Evolutionary conservation across 2,797 vertebrate species (phyloP).

Genomic region (Cryptoblepharus egeriae): DNA sequence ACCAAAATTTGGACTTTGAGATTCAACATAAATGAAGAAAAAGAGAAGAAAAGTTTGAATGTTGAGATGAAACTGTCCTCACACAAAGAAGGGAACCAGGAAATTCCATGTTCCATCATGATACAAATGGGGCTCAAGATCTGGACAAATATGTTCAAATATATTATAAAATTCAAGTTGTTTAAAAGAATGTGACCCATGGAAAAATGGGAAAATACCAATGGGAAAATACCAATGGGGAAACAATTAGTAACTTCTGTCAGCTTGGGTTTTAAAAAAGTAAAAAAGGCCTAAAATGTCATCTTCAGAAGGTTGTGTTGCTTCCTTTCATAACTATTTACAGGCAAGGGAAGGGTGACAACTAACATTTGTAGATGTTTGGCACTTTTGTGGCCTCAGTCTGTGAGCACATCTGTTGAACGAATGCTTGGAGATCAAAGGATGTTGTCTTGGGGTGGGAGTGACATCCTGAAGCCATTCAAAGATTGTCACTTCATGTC

Average conservation of each 20-base stretch:
- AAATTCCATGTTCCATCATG: not conserved
- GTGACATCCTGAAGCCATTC: constrained; percentile 70
- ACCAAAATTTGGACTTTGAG: no score
- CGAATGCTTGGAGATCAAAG: constrained; percentile 67
- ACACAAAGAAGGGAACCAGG: not conserved
- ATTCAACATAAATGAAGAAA: not conserved
- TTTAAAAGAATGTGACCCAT: not conserved
- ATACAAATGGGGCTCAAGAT: not conserved
- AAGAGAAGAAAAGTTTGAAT: not conserved
- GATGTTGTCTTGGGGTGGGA: constrained; percentile 65
- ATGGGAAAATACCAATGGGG: not conserved
- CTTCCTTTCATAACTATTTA: constrained; percentile 47
- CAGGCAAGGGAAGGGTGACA: constrained; percentile 18
- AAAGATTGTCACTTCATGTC: constrained; percentile 71
- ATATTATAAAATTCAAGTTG: not conserved
- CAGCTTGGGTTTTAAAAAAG: constrained; percentile 40
- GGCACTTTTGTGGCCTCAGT: constrained; percentile 46
- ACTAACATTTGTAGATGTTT: constrained; percentile 37
- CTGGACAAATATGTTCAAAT: constrained; percentile 2
- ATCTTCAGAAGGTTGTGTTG: constrained; percentile 32
- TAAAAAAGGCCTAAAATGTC: not conserved
- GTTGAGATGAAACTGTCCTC: not conserved
- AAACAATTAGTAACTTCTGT: not conserved
- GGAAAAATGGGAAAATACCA: no score
- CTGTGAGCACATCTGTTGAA: constrained; percentile 29